Conservation (phyloP, 2,888 invertebrate species). For the Phymatocera aterrima region DNA sequence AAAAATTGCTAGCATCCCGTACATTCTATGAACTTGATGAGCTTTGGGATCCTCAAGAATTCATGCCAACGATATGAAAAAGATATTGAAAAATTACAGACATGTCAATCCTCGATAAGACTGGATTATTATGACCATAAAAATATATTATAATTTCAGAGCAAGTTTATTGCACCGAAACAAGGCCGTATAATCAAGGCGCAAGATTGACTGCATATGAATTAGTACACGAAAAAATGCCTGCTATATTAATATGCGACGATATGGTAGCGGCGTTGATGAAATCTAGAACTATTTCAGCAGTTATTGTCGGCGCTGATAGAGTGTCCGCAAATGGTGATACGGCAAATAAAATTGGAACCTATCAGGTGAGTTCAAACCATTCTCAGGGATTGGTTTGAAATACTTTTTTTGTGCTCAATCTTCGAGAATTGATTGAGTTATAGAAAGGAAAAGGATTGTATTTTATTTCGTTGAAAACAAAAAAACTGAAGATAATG, state of each 20-base stretch:
- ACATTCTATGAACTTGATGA: too few relatives aligned
- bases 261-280: slow-evolving; percentile 96
- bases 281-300: slow-evolving; percentile 88
- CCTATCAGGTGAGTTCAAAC: slow-evolving; percentile 83
- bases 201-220: slow-evolving; percentile 97
- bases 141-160: slow-evolving; percentile 75
- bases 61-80: too few relatives aligned
- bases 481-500: not conserved
- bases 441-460: not conserved
- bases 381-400: not conserved
- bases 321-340: slow-evolving; percentile 97
- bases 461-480: too few relatives aligned
- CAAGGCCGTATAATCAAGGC: slow-evolving; percentile 98
- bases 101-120: not conserved
- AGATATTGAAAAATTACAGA: not conserved
- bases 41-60: too few relatives aligned
- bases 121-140: not conserved
- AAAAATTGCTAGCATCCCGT: too few relatives aligned
- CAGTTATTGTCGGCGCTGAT: slow-evolving; percentile 98
- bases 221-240: slow-evolving; percentile 93
- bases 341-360: slow-evolving; percentile 99
- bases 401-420: too few relatives aligned
- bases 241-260: slow-evolving; percentile 95
- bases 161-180: slow-evolving; percentile 97
- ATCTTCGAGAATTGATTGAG: not conserved